These are phyloP conservation scores for Glaucidium brasilianum DNA, from an alignment of 2,113 vertebrate species.

Conservation along the genomic window DNA sequence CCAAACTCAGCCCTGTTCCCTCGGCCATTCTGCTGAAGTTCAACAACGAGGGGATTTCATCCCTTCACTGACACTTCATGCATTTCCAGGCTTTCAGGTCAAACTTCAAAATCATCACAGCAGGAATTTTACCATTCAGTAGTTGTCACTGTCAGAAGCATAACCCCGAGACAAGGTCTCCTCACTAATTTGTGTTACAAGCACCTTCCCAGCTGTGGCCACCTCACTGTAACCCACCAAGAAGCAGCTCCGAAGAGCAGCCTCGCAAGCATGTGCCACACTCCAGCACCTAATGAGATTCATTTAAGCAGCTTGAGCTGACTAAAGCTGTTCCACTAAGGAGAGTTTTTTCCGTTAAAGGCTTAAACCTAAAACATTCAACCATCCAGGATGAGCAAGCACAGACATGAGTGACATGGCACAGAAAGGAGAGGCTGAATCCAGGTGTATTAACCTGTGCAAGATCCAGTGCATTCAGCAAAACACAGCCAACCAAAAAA, in stretches of 20 bases:
- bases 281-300: constrained; percentile 44
- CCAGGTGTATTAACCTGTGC: not conserved
- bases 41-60: not conserved
- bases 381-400: not conserved
- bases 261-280: not conserved
- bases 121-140: not conserved
- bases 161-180: not conserved
- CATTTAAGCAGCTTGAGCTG: constrained; percentile 47
- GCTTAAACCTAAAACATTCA: constrained; percentile 12
- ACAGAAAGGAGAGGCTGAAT: not conserved
- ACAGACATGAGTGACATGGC: not conserved
- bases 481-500: not conserved
- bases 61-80: not conserved
- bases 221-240: not conserved
- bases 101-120: not conserved
- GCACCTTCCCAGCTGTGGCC: not conserved
- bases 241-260: not conserved
- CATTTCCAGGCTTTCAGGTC: not conserved
- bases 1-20: not conserved
- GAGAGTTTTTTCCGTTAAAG: not conserved
- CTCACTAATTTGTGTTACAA: not conserved
- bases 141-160: not conserved
- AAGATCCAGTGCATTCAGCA: not conserved
- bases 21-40: not conserved
- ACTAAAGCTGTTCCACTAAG: constrained; percentile 50